Conservation (phyloP, 2,888 invertebrate genomes). For the Phengaris arion region DNA sequence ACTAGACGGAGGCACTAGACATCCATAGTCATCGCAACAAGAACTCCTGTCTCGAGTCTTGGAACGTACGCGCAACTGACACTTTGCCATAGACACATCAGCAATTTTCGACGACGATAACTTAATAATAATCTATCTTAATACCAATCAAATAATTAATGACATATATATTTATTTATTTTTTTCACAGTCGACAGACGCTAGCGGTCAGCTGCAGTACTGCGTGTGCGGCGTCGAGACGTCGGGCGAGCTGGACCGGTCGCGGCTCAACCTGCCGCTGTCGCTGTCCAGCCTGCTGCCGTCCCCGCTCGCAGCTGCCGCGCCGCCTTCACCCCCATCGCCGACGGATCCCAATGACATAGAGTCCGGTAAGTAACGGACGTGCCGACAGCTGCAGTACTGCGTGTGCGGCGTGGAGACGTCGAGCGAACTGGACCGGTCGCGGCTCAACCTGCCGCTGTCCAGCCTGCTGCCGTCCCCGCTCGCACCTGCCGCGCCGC, state of each 20-base stretch:
- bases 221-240: slow-evolving; percentile 89
- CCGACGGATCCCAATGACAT: slow-evolving; percentile 88
- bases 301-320: slow-evolving; percentile 84
- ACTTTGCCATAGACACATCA: too few relatives aligned
- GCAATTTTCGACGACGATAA: too few relatives aligned
- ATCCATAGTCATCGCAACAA: too few relatives aligned
- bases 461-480: slow-evolving; percentile 87
- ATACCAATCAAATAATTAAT: too few relatives aligned
- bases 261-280: slow-evolving; percentile 84
- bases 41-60: too few relatives aligned
- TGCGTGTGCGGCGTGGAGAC: too few relatives aligned
- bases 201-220: slow-evolving; percentile 81
- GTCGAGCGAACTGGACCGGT: slow-evolving; percentile 87
- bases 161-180: not conserved
- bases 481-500: slow-evolving; percentile 83
- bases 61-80: too few relatives aligned
- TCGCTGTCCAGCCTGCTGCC: slow-evolving; percentile 86
- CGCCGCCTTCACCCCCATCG: slow-evolving; percentile 86
- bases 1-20: too few relatives aligned
- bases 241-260: slow-evolving; percentile 87
- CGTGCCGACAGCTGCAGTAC: not conserved
- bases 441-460: slow-evolving; percentile 85
- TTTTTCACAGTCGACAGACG: slow-evolving; percentile 77
- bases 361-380: slow-evolving; percentile 78
- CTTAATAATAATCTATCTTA: too few relatives aligned